Conservation (phyloP, 2,888 invertebrate genomes). For the Scrobipalpa costella region DNA sequence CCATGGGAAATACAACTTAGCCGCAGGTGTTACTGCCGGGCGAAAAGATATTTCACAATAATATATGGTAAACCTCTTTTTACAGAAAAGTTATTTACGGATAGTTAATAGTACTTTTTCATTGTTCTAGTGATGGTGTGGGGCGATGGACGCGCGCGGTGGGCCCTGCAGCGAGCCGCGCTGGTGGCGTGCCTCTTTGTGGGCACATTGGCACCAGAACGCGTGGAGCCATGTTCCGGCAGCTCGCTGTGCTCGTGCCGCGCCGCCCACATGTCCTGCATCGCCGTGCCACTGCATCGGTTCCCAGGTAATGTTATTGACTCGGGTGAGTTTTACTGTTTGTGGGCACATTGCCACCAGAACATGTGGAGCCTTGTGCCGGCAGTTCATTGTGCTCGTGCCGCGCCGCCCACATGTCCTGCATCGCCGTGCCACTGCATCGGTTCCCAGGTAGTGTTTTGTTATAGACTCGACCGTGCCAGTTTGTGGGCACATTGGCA, state of each 20-base stretch:
- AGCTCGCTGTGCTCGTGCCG: conserved; percentile 88
- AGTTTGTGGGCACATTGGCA: conserved; percentile 66
- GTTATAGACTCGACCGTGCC: conserved; percentile 43
- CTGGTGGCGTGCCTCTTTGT: conserved; percentile 69
- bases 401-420: conserved; percentile 82
- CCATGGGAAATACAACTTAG: too few relatives aligned
- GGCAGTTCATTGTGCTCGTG: conserved; percentile 87
- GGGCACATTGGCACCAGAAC: conserved; percentile 67
- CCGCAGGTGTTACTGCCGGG: too few relatives aligned
- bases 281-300: conserved; percentile 86
- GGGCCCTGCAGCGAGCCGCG: conserved; percentile 68
- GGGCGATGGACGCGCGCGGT: conserved; percentile 64
- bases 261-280: conserved; percentile 84
- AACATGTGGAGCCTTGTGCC: too few relatives aligned
- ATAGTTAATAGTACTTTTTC: neutral
- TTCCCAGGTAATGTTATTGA: conserved; percentile 81
- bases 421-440: too few relatives aligned
- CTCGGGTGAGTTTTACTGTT: neutral
- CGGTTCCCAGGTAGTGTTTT: conserved; percentile 85
- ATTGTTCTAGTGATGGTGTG: conserved; percentile 65
- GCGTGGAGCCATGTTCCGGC: conserved; percentile 82
- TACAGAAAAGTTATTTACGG: neutral
- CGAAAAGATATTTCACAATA: too few relatives aligned
- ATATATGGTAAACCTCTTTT: too few relatives aligned
- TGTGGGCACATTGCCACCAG: too few relatives aligned